Conservation (phyloP, 2,888 invertebrate genomes). For the Sisyra terminalis region DNA sequence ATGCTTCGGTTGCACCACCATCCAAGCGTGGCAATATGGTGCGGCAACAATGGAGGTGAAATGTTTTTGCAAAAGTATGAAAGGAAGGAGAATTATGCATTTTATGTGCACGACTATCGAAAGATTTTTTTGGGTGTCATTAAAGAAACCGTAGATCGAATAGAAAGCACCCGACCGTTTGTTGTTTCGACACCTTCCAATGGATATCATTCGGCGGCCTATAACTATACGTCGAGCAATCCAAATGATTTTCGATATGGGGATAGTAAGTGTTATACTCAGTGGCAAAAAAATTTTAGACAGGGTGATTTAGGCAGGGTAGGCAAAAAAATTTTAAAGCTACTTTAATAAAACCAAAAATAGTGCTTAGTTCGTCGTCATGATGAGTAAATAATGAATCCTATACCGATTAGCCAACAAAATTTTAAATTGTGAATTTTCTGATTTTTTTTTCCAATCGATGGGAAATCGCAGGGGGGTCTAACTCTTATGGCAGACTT, state of each 20-base stretch:
- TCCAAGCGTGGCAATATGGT: conserved; percentile 67
- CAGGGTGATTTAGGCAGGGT: too few species aligned
- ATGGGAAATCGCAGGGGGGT: too few species aligned
- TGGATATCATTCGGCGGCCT: conserved; percentile 44
- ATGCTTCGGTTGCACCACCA: conserved; percentile 62
- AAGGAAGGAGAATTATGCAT: too few species aligned
- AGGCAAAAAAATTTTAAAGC: too few species aligned
- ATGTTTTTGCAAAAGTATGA: conserved; percentile 46
- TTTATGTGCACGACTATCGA: conserved; percentile 49
- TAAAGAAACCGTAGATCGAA: conserved; percentile 35
- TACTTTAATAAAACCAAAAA: too few species aligned
- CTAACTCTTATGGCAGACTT: too few species aligned
- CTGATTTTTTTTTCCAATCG: too few species aligned
- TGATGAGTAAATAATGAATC: too few species aligned
- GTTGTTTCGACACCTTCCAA: conserved; percentile 78
- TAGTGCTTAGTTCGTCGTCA: too few species aligned
- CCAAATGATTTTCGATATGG: conserved; percentile 64
- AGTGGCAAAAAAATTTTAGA: too few species aligned
- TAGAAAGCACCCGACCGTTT: conserved; percentile 46
- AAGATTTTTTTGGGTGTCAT: conserved; percentile 60
- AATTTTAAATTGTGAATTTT: too few species aligned
- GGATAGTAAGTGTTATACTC: conserved; percentile 55
- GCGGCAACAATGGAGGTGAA: conserved; percentile 87
- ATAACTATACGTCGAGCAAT: conserved; percentile 54
- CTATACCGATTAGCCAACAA: too few species aligned